Evolutionary conservation across 2,888 invertebrate species (phyloP).

Genomic region (Odontocolon sp.): DNA sequence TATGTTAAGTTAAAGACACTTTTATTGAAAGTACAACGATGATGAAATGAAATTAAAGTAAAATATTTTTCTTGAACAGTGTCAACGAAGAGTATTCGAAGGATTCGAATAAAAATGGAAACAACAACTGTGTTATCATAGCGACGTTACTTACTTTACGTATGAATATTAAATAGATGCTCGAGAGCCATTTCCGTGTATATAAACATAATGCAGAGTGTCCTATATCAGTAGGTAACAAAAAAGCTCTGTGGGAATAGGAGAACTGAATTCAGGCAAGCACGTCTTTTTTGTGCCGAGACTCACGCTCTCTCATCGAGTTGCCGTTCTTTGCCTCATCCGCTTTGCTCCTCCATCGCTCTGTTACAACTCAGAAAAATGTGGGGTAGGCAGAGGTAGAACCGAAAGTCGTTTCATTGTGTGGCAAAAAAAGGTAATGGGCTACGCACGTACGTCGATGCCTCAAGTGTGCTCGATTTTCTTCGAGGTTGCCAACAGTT

Average conservation of each 20-base stretch:
- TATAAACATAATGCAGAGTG: neutral
- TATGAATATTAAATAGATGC: no score
- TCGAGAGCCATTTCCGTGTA: no score
- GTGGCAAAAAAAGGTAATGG: slow-evolving; percentile 13
- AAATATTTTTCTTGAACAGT: no score
- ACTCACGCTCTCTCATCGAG: neutral
- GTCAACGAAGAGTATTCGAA: no score
- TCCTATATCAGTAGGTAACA: neutral
- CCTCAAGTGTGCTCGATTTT: neutral
- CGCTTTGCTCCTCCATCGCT: neutral
- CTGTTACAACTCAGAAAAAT: neutral
- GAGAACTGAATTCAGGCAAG: slow-evolving; percentile 3
- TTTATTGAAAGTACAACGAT: no score
- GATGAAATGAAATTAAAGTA: no score
- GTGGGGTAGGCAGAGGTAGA: neutral
- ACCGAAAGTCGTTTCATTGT: slow-evolving; percentile 34
- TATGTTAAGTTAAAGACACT: no score
- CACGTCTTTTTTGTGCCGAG: neutral
- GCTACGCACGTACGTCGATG: slow-evolving; percentile 7
- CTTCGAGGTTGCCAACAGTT: neutral
- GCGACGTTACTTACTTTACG: no score
- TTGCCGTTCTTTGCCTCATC: neutral
- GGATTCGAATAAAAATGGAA: no score
- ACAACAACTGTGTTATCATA: no score
- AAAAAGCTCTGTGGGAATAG: slow-evolving; percentile 24